Evolutionary conservation across 2,797 vertebrate species (phyloP), one percentile per base, ranked within the genome.

Genomic region (Sebastes alutus): DNA sequence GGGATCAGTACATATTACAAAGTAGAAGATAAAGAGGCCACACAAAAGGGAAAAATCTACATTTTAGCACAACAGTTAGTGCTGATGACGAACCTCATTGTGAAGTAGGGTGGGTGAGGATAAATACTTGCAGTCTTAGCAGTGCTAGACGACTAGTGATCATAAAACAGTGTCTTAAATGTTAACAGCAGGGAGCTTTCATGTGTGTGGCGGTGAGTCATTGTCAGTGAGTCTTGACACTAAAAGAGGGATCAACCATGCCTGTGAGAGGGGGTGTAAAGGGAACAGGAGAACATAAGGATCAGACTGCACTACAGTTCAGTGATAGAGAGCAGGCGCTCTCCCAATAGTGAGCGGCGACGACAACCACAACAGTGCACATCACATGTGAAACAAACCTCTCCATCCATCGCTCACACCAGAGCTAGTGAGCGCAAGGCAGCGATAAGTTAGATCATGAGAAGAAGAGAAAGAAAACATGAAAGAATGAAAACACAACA

Each of bases 361-460:
- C 82, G 75, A 71, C 75, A 49, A 91, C 46, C 74, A 89, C 79
- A 77, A 82, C 74, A 83, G 81, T 69, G 82, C 71, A 85, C 78
- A 63, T 80, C 58, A 91, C 69, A 42, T 38, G 79, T 46, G 60
- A 74, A 78, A 97, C 97, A 95, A 97, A 98, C 97, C 97, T 98
- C 94, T 94, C 91, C 90, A 25, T 93, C 94, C 96, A 87, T 92
- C 79, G 88, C 88, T 97, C 96, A 98, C 91, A 97, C 92, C 96
- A 97, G 90, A 95, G 97, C 96, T 97, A 95, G 95, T 88, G 94
- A 58, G 89, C 93, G 95, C 83, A 93, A 93, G 92, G 96, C 96
- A 94, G 95, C 94, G 87, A 96, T 91, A 82, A 89, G 58, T 78
- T 63, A 73, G 58, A 78, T 72, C 35, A 73, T 54, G 46, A 76